Evolutionary conservation across 1,140 invertebrate genomes (phyloP), one percentile per base, ranked within the genome.

Genomic region (Portunus trituberculatus): DNA sequence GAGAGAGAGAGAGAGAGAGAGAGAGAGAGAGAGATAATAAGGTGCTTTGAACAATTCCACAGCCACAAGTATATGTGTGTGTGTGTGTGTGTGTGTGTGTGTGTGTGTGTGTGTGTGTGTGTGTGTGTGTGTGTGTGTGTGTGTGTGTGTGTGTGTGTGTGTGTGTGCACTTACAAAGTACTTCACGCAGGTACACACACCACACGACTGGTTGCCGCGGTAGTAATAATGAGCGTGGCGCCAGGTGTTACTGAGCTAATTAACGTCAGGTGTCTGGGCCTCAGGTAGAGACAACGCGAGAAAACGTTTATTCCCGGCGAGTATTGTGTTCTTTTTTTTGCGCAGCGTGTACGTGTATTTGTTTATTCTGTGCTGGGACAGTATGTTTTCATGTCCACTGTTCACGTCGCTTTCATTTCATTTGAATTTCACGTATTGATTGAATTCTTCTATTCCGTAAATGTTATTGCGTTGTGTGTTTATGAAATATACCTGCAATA

Each of bases 91-190:
- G 86, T 87, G 86, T 87, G 86, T 87, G 86, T 87, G 86, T 87
- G 86, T 87, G 86, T 87, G 86, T 87, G 86, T 87, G 86, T 87
- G 86, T 87, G 86, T 87, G 86, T 87, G 86, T 87, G 86, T 87
- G 86, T 87, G 86, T 87, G 86, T 87, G 86, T 87, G 86, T 87
- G 86, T 87, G 86, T 87, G 86, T 87, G 86, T 87, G 86, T 87
- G 86, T 87, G 86, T 87, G 86, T 87, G 86, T 87, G 86, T 87
- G 86, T 87, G 86, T 87, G 86, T 31, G 31, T 31, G 86, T 32
- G 86, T 87, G n/a, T 84, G 83, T 84, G 83, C n/a, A 25, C 28
- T n/a, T 4, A 25, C 10, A 28, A 32, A 29, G 83, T 84, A 32
- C 31, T 32, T 6, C 83, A 7, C 25, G 14, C 28, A 84, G 83